Evolutionary conservation across 2,888 invertebrate genomes (phyloP).

Genomic region (Caenorhabditis afra): DNA sequence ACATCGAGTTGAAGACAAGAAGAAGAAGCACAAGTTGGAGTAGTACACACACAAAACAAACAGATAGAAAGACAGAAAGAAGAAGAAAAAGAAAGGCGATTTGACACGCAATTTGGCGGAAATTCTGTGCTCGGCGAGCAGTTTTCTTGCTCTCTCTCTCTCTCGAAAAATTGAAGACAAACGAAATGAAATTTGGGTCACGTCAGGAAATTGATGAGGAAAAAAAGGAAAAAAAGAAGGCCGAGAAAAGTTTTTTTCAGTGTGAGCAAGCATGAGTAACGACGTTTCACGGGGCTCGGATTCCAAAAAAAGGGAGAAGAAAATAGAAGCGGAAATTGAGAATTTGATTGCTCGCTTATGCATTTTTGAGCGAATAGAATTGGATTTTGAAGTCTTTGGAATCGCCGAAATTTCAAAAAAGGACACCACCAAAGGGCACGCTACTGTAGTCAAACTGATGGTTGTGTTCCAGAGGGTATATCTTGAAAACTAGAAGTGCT

Average conservation of each 20-base stretch:
- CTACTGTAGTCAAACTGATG: too few species aligned
- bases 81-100: conserved; percentile 7
- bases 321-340: conserved; percentile 1
- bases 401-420: too few species aligned
- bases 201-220: conserved; percentile 24
- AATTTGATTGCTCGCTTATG: conserved; percentile 22
- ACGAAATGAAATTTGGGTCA: too few species aligned
- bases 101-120: conserved; percentile 54
- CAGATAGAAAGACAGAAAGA: background rate
- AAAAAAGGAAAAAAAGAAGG: conserved; percentile 10
- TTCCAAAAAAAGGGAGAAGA: conserved; percentile 18
- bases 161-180: too few species aligned
- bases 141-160: background rate
- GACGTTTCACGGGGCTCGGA: background rate
- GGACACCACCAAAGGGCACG: too few species aligned
- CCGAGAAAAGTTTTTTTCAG: too few species aligned
- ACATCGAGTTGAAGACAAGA: too few species aligned
- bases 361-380: conserved; percentile 40
- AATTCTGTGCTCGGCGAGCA: conserved; percentile 14
- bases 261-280: conserved; percentile 1
- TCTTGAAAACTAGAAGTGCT: too few species aligned
- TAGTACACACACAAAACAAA: background rate
- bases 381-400: background rate
- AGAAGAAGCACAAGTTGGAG: too few species aligned
- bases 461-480: too few species aligned